Conservation (phyloP, 2,888 invertebrate species). For the Hyposoter didymator region DNA sequence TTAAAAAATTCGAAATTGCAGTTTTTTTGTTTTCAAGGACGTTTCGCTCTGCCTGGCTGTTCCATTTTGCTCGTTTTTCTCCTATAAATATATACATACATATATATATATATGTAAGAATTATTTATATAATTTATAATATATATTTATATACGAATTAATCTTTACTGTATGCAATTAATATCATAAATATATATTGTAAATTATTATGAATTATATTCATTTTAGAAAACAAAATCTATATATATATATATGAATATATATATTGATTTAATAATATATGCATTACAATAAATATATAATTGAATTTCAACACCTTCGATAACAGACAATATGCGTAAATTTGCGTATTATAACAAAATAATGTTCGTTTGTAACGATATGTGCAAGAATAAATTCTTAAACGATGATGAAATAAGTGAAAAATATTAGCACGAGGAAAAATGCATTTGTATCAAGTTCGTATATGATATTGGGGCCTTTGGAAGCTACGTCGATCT, state of each 20-base stretch:
- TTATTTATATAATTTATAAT: conserved; percentile 15
- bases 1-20: too few species aligned
- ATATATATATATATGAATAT: neutral
- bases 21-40: too few species aligned
- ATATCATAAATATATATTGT: conserved; percentile 35
- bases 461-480: conserved; percentile 6
- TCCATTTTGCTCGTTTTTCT: neutral
- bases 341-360: conserved; percentile 48
- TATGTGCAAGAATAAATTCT: conserved; percentile 57
- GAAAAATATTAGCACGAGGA: conserved; percentile 4
- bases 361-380: conserved; percentile 53
- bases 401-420: conserved; percentile 26
- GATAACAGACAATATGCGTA: conserved; percentile 52
- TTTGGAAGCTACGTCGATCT: conserved; percentile 13
- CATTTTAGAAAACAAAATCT: neutral
- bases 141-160: conserved; percentile 11
- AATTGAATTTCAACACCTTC: conserved; percentile 41
- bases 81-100: neutral
- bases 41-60: too few species aligned
- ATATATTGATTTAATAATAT: conserved; percentile 4
- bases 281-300: conserved; percentile 36
- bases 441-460: neutral
- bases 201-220: conserved; percentile 23
- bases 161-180: neutral
- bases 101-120: neutral